Percentiles rank a stretch among this genome's conserved stretches.
Conservation (phyloP, 2,113 vertebrate species). For the Oplegnathus fasciatus region DNA sequence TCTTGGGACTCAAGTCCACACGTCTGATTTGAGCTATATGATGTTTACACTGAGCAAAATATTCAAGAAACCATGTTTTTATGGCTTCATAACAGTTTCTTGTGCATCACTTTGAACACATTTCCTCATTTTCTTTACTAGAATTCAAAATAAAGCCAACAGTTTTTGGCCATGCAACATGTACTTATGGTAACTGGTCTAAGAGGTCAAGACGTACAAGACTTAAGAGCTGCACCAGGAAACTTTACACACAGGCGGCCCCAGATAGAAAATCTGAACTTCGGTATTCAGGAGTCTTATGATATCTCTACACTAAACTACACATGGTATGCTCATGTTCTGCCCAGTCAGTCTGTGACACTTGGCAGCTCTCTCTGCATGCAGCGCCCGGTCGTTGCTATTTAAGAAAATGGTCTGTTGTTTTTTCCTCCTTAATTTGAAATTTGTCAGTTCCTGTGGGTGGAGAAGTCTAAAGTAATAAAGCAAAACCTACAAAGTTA, state of each 20-base stretch:
- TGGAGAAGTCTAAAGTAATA: neutral
- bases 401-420: neutral
- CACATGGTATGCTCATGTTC: neutral
- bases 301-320: neutral
- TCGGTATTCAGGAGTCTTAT: neutral
- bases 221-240: neutral
- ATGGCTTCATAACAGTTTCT: neutral
- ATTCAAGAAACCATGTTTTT: neutral
- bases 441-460: slow-evolving; percentile 54
- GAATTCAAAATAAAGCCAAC: neutral
- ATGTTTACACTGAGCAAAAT: neutral
- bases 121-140: neutral
- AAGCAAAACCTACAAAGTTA: neutral
- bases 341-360: neutral
- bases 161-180: too few species aligned
- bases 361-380: neutral
- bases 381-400: neutral
- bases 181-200: too few species aligned
- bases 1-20: neutral
- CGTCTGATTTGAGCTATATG: neutral
- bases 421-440: slow-evolving; percentile 40
- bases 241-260: neutral
- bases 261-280: neutral
- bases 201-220: neutral
- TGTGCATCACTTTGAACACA: neutral